Percentiles rank a stretch among this genome's conserved stretches.
These are phyloP conservation scores for Casuarius casuarius DNA, from an alignment of 2,113 vertebrate species.

Conservation along the genomic window DNA sequence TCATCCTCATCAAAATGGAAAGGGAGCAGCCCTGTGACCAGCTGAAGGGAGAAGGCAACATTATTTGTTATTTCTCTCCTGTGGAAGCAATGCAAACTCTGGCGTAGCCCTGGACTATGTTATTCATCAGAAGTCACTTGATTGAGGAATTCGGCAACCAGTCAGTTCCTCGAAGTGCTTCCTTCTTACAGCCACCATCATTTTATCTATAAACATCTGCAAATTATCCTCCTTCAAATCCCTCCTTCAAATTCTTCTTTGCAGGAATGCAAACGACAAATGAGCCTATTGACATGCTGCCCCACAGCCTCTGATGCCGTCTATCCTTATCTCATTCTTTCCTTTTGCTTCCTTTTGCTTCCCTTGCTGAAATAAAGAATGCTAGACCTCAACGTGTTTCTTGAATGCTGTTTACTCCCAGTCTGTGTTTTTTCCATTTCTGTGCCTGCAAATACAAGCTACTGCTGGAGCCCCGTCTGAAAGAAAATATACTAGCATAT, in stretches of 20 bases:
- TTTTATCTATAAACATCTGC: not conserved
- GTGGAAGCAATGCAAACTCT: not conserved
- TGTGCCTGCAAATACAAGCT: not conserved
- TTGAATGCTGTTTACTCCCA: not conserved
- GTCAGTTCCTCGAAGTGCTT: not conserved
- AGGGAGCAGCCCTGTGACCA: not conserved
- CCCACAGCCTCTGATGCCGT: not conserved
- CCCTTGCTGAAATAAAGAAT: conserved; percentile 4
- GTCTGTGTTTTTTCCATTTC: conserved; percentile 7
- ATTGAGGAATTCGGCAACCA: not conserved
- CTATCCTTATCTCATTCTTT: not conserved
- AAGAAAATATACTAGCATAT: conserved; percentile 41
- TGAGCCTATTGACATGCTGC: not conserved
- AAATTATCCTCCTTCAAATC: not conserved
- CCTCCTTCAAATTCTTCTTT: not conserved
- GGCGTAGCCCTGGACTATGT: not conserved
- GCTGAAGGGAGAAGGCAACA: not conserved
- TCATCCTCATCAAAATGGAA: not conserved
- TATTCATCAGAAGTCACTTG: not conserved
- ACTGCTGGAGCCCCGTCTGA: not conserved
- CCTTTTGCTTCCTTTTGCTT: not conserved
- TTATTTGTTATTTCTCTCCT: not conserved
- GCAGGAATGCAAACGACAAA: rapidly evolving
- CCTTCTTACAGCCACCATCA: not conserved
- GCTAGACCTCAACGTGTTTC: not conserved